Base-by-base conservation (phyloP, 2,888 invertebrate species). In the Hemicrepidius hirtus region DNA sequence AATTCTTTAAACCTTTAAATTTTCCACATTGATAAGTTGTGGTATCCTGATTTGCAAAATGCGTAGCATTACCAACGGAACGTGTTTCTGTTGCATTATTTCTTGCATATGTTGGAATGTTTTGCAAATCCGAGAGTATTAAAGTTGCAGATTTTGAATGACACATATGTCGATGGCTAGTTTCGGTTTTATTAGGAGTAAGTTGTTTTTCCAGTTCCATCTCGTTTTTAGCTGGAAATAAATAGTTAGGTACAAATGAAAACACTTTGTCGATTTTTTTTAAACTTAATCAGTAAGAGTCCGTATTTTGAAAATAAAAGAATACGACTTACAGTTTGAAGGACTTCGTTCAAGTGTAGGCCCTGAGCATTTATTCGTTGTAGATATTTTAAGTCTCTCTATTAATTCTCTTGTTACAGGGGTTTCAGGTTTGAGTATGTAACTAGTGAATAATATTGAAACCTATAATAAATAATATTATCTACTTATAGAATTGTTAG, bases 201-300 rank as follows among this genome's bases (percentile, higher is more conserved):
- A 89, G 89, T 53, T 92, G 89, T 81, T 91, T 91, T 77, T 92
- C 92, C 57, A 90, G 89, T 76, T 92, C 92, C 3, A 89, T 88
- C 0, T 90, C 90, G 86, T 91, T 90, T 81, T 92, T 92, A 72
- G 92, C 90, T 90, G 83, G n/a, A 82, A 84, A 49, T 37, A 21
- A 12, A 37, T 10, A 24, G 5, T 3, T 24, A 24, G 24, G 2
- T 24, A 24, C 24, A 24, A 2, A 24, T 24, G 2, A 24, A 24
- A 24, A 5, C n/a, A n/a, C 2, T 24, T 24, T 24, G 24, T 5
- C 24, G 5, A 24, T 24, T 24, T 24, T 24, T 24, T 24, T 24
- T 3, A 24, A 24, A 24, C 5, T 24, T n/a, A n/a, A n/a, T n/a
- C n/a, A n/a, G n/a, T n/a, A 24, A 24, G 2, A 24, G 2, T 24